Evolutionary conservation across 2,113 vertebrate genomes (phyloP), one percentile per base, ranked within the genome.

Genomic region (Pseudopipra pipra): DNA sequence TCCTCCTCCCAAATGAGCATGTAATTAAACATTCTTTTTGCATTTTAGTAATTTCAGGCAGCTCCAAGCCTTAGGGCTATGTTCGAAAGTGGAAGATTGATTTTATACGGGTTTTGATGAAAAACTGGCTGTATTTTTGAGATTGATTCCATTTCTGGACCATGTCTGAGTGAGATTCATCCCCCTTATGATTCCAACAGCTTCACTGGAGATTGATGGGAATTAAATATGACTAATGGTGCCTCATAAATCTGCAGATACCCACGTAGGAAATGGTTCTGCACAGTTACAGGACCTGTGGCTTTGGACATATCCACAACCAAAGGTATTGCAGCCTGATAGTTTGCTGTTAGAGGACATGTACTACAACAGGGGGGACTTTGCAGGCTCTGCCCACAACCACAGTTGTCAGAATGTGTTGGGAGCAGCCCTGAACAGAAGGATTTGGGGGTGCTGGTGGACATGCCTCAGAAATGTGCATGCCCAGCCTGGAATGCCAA

Each of bases 21-120:
- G 78, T 90, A 93, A 94, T 97, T 96, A 97, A 90, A 85, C 71
- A 96, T 97, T 91, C 93, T 84, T 95, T 90, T 86, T 96, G 59
- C 78, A 88, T 93, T 91, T 93, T 59, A 83, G 55, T 85, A 27
- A 71, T 94, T 90, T 80, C 87, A 59, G 43, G 33, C 75, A 71
- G 74, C 55, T 75, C 75, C 47, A 56, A 90, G 90, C 85, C 96
- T 94, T 61, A 39, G 63, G 94, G 94, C 91, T 91, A 47, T 6
- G 47, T 82, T 80, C 67, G 77, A 90, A 94, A 96, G 74, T 63
- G 39, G 41, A 75, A 94, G 87, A 93, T 80, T 96, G 82, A 94
- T 94, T 96, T 96, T 71, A 75, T 43, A 55, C 46, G 55, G 63
- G 9, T 43, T 83, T 90, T 80, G 75, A 93, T 87, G 82, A 93